These are phyloP conservation scores for Chrysogorgia sp. DNA, from an alignment of 92 coral and sea anemone species.

Conservation along the genomic window DNA sequence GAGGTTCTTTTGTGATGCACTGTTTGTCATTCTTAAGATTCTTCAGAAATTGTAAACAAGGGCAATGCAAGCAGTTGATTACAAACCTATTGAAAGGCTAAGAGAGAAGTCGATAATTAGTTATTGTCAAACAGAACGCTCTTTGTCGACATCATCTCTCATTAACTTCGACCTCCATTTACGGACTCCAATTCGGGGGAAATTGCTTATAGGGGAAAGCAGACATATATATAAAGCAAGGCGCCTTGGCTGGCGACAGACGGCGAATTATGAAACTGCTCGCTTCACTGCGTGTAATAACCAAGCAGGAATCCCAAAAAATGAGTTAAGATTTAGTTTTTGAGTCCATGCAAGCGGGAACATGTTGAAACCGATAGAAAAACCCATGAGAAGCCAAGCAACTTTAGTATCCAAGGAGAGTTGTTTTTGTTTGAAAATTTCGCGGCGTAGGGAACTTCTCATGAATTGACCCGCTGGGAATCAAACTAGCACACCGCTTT, in stretches of 20 bases:
- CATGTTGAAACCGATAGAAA: too few relatives aligned
- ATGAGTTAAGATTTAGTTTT: too few relatives aligned
- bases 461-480: not conserved
- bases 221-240: too few relatives aligned
- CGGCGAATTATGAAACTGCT: too few relatives aligned
- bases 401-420: too few relatives aligned
- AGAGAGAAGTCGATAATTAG: constrained; percentile 15
- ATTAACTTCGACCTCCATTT: not conserved
- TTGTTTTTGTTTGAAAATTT: too few relatives aligned
- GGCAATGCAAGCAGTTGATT: constrained; percentile 26
- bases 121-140: constrained; percentile 25
- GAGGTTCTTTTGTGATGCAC: constrained; percentile 24
- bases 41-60: constrained; percentile 34
- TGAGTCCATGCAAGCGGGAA: too few relatives aligned
- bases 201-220: too few relatives aligned
- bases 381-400: too few relatives aligned
- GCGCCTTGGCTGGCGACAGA: too few relatives aligned
- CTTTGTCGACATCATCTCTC: constrained; percentile 15
- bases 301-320: too few relatives aligned
- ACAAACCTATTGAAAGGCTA: constrained; percentile 16
- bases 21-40: constrained; percentile 19
- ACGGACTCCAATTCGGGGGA: not conserved
- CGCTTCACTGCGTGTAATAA: too few relatives aligned
- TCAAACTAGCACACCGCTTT: not conserved
- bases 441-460: not conserved